Evolutionary conservation across 1,140 invertebrate genomes (phyloP).

Genomic region (Cardiocondyla obscurior): DNA sequence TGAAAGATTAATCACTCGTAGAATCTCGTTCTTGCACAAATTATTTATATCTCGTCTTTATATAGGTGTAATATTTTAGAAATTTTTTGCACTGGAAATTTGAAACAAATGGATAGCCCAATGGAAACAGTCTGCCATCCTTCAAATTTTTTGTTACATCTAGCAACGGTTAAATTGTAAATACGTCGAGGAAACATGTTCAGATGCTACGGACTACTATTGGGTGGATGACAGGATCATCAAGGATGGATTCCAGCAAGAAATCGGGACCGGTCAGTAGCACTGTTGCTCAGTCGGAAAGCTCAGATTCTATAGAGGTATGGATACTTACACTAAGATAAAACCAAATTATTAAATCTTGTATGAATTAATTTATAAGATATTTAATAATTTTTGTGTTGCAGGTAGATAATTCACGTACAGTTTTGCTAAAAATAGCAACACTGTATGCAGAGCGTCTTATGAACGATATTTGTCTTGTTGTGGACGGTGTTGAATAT

Average conservation of each 20-base stretch:
- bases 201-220: conserved; percentile 70
- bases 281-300: conserved; percentile 37
- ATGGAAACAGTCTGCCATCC: not conserved
- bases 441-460: conserved; percentile 91
- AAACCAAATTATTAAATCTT: not conserved
- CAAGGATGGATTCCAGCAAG: conserved; percentile 59
- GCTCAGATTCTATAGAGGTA: conserved; percentile 72
- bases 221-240: conserved; percentile 72
- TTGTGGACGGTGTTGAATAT: conserved; percentile 92
- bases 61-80: not conserved
- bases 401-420: conserved; percentile 92
- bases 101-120: not conserved
- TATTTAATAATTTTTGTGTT: conserved; percentile 11
- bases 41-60: not conserved
- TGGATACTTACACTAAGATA: not conserved
- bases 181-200: conserved; percentile 65
- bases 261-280: conserved; percentile 1
- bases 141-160: not conserved
- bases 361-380: too few species aligned
- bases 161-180: conserved; percentile 7
- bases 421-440: conserved; percentile 92
- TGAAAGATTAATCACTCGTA: not conserved
- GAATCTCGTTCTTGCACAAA: not conserved
- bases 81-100: not conserved
- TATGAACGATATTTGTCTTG: conserved; percentile 93